A percentile compares a stretch with the other conserved stretches of the same genome.
Conservation (phyloP, 2,113 vertebrate species). For the Triplophysa rosa region DNA sequence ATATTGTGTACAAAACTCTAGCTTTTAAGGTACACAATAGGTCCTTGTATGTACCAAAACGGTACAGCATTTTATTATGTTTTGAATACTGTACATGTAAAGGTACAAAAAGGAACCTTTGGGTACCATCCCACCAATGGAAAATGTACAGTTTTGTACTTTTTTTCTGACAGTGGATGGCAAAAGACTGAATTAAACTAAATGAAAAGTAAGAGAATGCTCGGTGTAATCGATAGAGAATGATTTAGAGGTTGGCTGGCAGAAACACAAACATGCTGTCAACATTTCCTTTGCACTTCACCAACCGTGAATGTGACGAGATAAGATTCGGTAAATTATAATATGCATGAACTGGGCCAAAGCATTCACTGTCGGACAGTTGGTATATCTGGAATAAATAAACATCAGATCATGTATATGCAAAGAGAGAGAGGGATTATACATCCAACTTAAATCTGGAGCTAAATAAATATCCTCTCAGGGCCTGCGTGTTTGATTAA, state of each 20-base stretch:
- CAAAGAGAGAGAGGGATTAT: constrained; percentile 6
- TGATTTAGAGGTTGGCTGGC: constrained; percentile 55
- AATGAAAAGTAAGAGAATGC: constrained; percentile 24
- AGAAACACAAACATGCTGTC: constrained; percentile 50
- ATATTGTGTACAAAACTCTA: too few relatives aligned
- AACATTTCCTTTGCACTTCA: constrained; percentile 33
- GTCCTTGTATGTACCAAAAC: too few relatives aligned
- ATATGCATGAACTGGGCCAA: constrained; percentile 47
- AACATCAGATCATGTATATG: constrained; percentile 48
- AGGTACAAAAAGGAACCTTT: too few relatives aligned
- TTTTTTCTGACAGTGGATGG: too few relatives aligned
- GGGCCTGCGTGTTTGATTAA: constrained; percentile 47
- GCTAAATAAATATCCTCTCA: neutral
- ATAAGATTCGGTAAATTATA: constrained; percentile 47
- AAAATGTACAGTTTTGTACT: too few relatives aligned
- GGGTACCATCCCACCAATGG: too few relatives aligned
- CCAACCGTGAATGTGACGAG: constrained; percentile 40
- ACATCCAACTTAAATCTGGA: constrained; percentile 15
- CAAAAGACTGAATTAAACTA: too few relatives aligned
- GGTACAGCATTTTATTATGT: too few relatives aligned
- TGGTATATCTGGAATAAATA: constrained; percentile 50
- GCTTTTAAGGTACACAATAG: too few relatives aligned
- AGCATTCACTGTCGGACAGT: constrained; percentile 34
- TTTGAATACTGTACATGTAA: too few relatives aligned
- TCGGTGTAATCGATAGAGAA: constrained; percentile 31